Percentiles rank a stretch among this genome's conserved stretches.
Conservation (phyloP, 2,113 vertebrate genomes). For the Perognathus longimembris region DNA sequence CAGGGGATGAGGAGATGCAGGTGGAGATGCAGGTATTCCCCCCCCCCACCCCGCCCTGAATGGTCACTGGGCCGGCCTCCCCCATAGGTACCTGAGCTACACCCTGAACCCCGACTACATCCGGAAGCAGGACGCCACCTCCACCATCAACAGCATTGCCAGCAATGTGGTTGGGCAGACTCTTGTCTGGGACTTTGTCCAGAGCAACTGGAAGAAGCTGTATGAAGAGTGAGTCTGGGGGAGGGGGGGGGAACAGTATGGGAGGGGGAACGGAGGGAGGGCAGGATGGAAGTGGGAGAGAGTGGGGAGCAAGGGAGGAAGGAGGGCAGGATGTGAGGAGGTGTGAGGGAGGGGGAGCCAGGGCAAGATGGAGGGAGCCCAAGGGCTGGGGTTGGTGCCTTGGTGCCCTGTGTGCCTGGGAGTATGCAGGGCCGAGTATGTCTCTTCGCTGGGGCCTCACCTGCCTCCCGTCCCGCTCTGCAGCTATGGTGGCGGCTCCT, state of each 20-base stretch:
- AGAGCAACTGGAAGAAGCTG: conserved; percentile 89
- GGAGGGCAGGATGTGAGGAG: too few species aligned
- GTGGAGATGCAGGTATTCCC: background rate
- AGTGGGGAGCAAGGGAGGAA: too few species aligned
- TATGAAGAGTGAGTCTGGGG: conserved; percentile 87
- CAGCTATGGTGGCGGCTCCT: conserved; percentile 94
- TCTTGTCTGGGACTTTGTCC: conserved; percentile 92
- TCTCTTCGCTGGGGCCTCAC: background rate
- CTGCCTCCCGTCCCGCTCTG: fast-evolving
- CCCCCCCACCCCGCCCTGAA: too few species aligned
- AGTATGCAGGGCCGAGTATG: fast-evolving
- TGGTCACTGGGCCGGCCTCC: too few species aligned
- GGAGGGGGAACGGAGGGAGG: too few species aligned
- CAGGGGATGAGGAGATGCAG: background rate
- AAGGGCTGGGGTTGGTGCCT: background rate
- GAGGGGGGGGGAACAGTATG: too few species aligned
- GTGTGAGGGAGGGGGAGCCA: too few species aligned
- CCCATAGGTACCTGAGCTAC: conserved; percentile 89
- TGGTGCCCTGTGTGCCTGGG: too few species aligned
- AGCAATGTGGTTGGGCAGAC: conserved; percentile 88
- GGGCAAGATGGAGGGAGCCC: background rate
- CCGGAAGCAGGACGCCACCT: conserved; percentile 89
- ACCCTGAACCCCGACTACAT: conserved; percentile 87
- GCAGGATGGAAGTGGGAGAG: too few species aligned
- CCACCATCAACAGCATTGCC: conserved; percentile 88